phyloP scores from a whole-genome alignment of 2,888 invertebrate genomes.

The Cataglyphis altisquamis region DNA sequence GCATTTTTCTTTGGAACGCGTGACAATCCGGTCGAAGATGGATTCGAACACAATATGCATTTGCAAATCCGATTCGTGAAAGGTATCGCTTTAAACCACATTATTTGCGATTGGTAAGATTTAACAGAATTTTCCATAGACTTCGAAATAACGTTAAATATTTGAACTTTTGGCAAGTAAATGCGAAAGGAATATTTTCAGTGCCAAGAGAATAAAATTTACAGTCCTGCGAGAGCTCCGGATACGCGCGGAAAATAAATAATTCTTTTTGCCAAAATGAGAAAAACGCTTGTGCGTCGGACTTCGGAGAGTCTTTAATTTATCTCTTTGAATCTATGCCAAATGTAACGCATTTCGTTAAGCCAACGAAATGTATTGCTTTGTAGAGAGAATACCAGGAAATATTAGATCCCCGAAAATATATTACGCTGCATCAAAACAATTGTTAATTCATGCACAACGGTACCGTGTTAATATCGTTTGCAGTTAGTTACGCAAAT shows the following conservation, averaged over 20 bases:
- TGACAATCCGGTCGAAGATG: neutral
- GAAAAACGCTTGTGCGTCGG: neutral
- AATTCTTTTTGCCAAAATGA: slow-evolving; percentile 28
- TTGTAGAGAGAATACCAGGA: neutral
- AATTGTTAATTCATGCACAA: slow-evolving; percentile 4
- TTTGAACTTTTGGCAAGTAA: slow-evolving; percentile 25
- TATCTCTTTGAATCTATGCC: slow-evolving; percentile 14
- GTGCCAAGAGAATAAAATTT: slow-evolving; percentile 17
- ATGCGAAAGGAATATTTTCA: neutral
- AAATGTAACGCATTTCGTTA: slow-evolving; percentile 4
- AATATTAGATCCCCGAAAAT: slow-evolving; percentile 24
- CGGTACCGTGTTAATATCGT: neutral
- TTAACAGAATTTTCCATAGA: neutral
- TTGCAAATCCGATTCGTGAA: neutral
- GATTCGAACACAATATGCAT: neutral
- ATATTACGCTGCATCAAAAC: neutral
- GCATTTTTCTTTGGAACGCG: neutral
- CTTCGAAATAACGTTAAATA: neutral
- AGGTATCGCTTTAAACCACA: neutral
- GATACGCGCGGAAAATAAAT: slow-evolving; percentile 3
- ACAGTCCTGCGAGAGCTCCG: neutral
- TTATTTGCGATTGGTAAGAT: neutral
- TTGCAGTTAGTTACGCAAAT: neutral
- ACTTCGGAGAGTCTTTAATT: slow-evolving; percentile 4
- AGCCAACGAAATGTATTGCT: neutral